Percentiles rank a stretch among this genome's conserved stretches.
phyloP scores from a whole-genome alignment of 2,888 invertebrate species.

The Tenthredo livida region DNA sequence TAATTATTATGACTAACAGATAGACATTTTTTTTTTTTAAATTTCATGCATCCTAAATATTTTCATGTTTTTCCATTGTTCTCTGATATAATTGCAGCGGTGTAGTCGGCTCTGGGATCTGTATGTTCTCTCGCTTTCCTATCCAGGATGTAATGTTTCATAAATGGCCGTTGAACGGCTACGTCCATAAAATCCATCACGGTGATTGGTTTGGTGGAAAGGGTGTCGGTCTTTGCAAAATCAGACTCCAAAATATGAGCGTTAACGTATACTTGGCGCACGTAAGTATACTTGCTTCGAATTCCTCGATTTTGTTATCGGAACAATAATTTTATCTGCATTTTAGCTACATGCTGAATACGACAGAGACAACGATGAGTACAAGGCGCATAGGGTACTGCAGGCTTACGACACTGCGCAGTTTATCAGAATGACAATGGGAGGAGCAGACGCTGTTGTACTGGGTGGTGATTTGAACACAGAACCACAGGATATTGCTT shows the following conservation, averaged over 20 bases:
- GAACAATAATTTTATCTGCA: not conserved
- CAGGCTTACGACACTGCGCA: conserved; percentile 98
- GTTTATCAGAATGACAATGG: conserved; percentile 92
- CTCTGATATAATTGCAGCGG: conserved; percentile 82
- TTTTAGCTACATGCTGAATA: conserved; percentile 96
- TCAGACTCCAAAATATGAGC: conserved; percentile 84
- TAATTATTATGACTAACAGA: not conserved
- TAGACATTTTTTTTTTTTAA: too few species aligned
- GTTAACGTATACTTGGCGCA: conserved; percentile 96
- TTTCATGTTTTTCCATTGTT: conserved; percentile 32
- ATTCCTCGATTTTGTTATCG: not conserved
- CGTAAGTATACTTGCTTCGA: conserved; percentile 81
- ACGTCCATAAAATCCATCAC: conserved; percentile 96
- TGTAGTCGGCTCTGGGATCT: conserved; percentile 94
- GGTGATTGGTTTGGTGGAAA: conserved; percentile 99
- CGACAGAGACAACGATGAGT: conserved; percentile 90
- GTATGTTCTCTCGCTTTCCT: conserved; percentile 90
- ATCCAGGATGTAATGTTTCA: conserved; percentile 94
- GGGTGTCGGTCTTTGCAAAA: conserved; percentile 91
- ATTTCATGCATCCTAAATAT: conserved; percentile 32
- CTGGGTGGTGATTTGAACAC: conserved; percentile 97
- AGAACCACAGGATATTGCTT: conserved; percentile 91
- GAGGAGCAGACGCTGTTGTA: conserved; percentile 89
- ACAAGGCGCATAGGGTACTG: conserved; percentile 93
- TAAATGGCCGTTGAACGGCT: conserved; percentile 98